phyloP scores from a whole-genome alignment of 2,113 vertebrate genomes.

The Falco punctatus region DNA sequence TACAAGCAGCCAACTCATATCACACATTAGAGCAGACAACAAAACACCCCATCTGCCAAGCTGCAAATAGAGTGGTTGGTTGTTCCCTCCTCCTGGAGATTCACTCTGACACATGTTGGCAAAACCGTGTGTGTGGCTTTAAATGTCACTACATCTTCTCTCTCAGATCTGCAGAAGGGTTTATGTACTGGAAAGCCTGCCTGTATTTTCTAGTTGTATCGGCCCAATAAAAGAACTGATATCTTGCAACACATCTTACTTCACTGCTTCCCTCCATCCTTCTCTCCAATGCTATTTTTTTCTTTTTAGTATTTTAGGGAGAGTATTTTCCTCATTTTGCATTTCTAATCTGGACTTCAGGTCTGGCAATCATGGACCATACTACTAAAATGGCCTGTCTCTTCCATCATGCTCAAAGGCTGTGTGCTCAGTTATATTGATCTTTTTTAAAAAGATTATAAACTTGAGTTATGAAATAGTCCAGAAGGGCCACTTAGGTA shows the following conservation, averaged over 20 bases:
- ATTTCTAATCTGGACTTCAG: not conserved
- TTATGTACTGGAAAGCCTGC: not conserved
- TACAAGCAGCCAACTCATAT: not conserved
- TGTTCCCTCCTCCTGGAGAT: not conserved
- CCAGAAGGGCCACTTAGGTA: constrained; percentile 52
- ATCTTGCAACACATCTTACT: not conserved
- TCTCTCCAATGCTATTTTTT: not conserved
- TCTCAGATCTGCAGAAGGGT: not conserved
- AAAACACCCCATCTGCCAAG: constrained; percentile 5
- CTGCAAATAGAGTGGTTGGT: not conserved
- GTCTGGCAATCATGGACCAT: not conserved
- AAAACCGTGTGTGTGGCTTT: not conserved
- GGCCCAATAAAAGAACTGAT: not conserved
- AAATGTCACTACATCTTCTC: not conserved
- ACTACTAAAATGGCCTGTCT: not conserved
- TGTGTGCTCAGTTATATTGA: constrained; percentile 11
- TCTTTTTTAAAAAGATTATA: constrained; percentile 46
- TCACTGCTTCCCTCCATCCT: not conserved
- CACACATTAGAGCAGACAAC: not conserved
- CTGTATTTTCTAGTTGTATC: not conserved
- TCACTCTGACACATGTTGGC: not conserved
- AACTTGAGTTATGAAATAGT: constrained; percentile 43
- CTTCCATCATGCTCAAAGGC: not conserved
- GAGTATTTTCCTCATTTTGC: not conserved
- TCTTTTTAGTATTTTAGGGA: not conserved